Conservation (phyloP, 2,113 vertebrate genomes). For the Silurus asotus region DNA sequence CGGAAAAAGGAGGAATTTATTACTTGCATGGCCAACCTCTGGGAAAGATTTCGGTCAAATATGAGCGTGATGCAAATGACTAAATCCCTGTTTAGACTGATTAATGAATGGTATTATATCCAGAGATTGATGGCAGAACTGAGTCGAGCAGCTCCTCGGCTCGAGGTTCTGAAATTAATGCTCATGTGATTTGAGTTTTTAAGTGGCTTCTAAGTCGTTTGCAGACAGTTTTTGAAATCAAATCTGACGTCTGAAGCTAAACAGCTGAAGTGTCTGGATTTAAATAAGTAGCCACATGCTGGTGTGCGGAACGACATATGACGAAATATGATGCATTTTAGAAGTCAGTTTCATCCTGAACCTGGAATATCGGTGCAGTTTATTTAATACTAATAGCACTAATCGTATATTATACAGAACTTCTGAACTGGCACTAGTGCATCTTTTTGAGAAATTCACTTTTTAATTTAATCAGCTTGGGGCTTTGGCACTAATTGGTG, state of each 20-base stretch:
- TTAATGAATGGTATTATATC: constrained; percentile 22
- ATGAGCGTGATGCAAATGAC: constrained; percentile 8
- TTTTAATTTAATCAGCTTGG: not conserved
- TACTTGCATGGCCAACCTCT: not conserved
- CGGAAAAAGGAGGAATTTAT: constrained; percentile 20
- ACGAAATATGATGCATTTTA: not conserved
- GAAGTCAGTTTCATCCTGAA: not conserved
- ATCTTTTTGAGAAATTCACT: not conserved
- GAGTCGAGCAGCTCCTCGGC: not conserved
- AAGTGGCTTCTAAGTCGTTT: constrained; percentile 7
- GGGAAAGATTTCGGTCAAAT: constrained; percentile 5
- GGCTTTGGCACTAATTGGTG: not conserved
- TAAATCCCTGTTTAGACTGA: constrained; percentile 21
- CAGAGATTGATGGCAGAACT: constrained; percentile 16
- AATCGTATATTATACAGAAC: not conserved
- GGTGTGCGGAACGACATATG: not conserved
- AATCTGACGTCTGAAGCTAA: not conserved
- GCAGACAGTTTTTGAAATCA: not conserved
- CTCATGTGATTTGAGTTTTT: constrained; percentile 23
- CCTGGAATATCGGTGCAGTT: not conserved
- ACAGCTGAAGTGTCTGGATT: constrained; percentile 5
- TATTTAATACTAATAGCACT: not conserved
- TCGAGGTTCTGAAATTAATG: constrained; percentile 13
- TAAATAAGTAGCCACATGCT: not conserved
- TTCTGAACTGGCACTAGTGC: not conserved